These are phyloP conservation scores for Pyrgus malvae DNA, from an alignment of 2,888 invertebrate species.

Conservation along the genomic window DNA sequence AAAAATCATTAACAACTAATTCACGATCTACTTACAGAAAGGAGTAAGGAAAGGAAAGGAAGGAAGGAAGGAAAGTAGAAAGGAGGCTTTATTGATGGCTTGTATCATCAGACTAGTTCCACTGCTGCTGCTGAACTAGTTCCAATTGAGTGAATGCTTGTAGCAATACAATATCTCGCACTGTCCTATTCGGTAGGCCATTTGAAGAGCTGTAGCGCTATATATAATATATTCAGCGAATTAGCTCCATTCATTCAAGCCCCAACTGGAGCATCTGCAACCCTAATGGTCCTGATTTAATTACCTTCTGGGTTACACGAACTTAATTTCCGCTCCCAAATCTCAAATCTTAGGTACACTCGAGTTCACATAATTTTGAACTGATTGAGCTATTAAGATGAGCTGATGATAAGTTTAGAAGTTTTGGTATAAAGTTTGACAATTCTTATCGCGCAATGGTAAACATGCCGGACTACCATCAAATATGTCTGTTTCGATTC, in stretches of 20 bases:
- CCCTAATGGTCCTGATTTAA: slow-evolving; percentile 49
- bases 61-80: too few species aligned
- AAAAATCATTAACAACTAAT: too few species aligned
- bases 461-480: not conserved
- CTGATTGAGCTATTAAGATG: slow-evolving; percentile 23
- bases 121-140: too few species aligned
- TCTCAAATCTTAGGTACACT: slow-evolving; percentile 38
- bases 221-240: slow-evolving; percentile 42
- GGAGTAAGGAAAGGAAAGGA: too few species aligned
- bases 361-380: slow-evolving; percentile 33
- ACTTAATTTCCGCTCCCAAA: slow-evolving; percentile 44
- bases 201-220: slow-evolving; percentile 39
- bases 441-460: too few species aligned
- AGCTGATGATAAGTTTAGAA: slow-evolving; percentile 1
- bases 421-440: too few species aligned
- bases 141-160: slow-evolving; percentile 10
- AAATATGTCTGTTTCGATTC: not conserved
- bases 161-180: slow-evolving; percentile 6
- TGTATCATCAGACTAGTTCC: not conserved
- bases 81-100: too few species aligned
- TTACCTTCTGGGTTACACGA: slow-evolving; percentile 46
- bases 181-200: slow-evolving; percentile 32
- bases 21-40: too few species aligned
- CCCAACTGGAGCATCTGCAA: slow-evolving; percentile 38
- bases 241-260: slow-evolving; percentile 46